Base-by-base conservation (phyloP, 2,113 vertebrate species). In the Tychaedon coryphoeus region DNA sequence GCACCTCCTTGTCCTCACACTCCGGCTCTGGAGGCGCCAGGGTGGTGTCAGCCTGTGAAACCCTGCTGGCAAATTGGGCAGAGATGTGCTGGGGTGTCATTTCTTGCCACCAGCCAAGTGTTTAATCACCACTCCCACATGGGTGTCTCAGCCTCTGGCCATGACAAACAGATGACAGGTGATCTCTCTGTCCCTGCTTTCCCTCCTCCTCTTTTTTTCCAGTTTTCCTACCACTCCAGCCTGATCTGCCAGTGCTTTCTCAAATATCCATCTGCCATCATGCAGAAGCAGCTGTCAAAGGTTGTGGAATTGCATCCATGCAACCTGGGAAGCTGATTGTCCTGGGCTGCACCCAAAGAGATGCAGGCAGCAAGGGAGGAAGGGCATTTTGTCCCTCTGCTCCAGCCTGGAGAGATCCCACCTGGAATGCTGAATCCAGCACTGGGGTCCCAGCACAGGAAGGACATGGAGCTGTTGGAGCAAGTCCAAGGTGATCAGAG, bases 401-500 rank as follows among this genome's bases (percentile, higher is more conserved):
- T 65, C 51, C 36, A 17, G 19, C 13, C 14, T 28, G 54, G 31
- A 34, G 47, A 31, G 47, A 42, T 47, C 29, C 20, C 47, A 15
- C 29, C n/a, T 42, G 54, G 70, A 75, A 74, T 40, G 9, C 1
- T 53, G n/a, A 20, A 42, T 29, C 56, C 77, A 66, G 34, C n/a
- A 3, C 22, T 34, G 31, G 5, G 22, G 3, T 45, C 62, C 12
- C 29, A 71, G 51, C 60, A 29, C 12, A 45, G 28, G 31, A 48
- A 28, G 34, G 31, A 48, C 24, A 1, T 17, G 53, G 53, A 58
- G 15, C 15, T 47, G 29, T 5, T 75, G 78, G 4, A 75, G 11
- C 0, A 0, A 69, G 20, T 48, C 17, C 22, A 42, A 8, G 14
- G 2, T 23, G 54, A 40, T 69, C 2, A 54, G 40, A 82, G 17